Percentiles rank a stretch among this genome's conserved stretches.
These are phyloP conservation scores for Protonibea diacanthus DNA, from an alignment of 2,797 vertebrate species.

Conservation along the genomic window DNA sequence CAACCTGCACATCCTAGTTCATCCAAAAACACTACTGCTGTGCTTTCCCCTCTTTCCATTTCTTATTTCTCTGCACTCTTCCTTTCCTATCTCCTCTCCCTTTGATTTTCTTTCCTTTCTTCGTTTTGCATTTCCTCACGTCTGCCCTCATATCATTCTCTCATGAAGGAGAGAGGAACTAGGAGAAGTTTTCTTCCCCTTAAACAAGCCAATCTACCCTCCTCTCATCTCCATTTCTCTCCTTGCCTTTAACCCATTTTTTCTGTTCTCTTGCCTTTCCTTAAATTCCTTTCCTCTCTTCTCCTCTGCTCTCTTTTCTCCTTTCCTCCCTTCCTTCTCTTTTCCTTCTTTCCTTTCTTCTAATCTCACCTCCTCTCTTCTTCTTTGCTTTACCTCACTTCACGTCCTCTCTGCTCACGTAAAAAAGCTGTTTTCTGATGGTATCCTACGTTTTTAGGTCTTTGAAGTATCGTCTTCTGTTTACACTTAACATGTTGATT, in stretches of 20 bases:
- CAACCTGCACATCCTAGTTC: constrained; percentile 1
- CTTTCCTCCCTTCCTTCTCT: not conserved
- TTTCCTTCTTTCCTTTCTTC: not conserved
- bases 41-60: not conserved
- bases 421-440: not conserved
- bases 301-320: not conserved
- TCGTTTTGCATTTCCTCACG: not conserved
- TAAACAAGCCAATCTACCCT: no score
- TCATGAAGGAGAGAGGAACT: no score
- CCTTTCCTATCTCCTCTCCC: not conserved
- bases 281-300: no score
- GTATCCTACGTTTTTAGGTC: not conserved
- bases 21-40: not conserved
- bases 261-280: not conserved
- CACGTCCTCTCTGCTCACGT: not conserved
- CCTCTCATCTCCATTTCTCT: not conserved
- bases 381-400: not conserved
- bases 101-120: not conserved
- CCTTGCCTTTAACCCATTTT: not conserved
- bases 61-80: not conserved
- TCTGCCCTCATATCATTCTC: not conserved
- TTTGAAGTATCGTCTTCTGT: constrained; percentile 16
- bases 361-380: not conserved
- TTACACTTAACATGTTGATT: constrained; percentile 44
- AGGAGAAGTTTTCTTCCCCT: not conserved